Evolutionary conservation across 2,113 vertebrate genomes (phyloP).

Genomic region (Pangasianodon hypophthalmus): DNA sequence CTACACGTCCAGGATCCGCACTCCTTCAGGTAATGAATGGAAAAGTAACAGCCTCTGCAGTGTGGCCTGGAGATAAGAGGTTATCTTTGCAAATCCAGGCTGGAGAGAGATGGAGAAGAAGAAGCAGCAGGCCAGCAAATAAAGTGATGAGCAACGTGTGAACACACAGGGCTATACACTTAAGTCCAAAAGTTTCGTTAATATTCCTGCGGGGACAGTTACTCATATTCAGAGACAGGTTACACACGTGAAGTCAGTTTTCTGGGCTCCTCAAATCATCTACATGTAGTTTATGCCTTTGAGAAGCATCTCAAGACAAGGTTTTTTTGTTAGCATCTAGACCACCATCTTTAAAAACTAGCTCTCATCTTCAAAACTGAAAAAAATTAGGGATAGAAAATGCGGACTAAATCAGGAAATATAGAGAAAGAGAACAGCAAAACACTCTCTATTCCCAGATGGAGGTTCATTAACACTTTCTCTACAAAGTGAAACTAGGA

Average conservation of each 20-base stretch:
- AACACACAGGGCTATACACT: not conserved
- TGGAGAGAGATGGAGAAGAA: not conserved
- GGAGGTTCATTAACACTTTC: not conserved
- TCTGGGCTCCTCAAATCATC: not conserved
- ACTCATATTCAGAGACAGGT: not conserved
- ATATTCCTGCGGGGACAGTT: no score
- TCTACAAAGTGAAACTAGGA: not conserved
- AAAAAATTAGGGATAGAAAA: not conserved
- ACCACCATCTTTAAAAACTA: not conserved
- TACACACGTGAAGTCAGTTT: not conserved
- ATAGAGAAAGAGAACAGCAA: not conserved
- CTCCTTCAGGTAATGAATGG: conserved; percentile 27
- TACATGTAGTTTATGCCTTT: not conserved
- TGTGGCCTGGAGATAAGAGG: conserved; percentile 40
- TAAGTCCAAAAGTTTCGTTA: not conserved
- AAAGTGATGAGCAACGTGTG: not conserved
- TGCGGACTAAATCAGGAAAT: not conserved
- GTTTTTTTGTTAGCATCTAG: not conserved
- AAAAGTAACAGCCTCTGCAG: conserved; percentile 19
- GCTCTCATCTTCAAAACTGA: not conserved
- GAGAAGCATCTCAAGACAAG: no score
- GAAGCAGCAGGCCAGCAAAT: conserved; percentile 5
- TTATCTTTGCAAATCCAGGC: conserved; percentile 36
- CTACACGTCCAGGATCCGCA: not conserved
- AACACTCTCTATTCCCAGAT: not conserved